Percentiles rank a stretch among this genome's conserved stretches.
These are phyloP conservation scores for Cyclopterus lumpus DNA, from an alignment of 2,797 vertebrate species.

Conservation along the genomic window DNA sequence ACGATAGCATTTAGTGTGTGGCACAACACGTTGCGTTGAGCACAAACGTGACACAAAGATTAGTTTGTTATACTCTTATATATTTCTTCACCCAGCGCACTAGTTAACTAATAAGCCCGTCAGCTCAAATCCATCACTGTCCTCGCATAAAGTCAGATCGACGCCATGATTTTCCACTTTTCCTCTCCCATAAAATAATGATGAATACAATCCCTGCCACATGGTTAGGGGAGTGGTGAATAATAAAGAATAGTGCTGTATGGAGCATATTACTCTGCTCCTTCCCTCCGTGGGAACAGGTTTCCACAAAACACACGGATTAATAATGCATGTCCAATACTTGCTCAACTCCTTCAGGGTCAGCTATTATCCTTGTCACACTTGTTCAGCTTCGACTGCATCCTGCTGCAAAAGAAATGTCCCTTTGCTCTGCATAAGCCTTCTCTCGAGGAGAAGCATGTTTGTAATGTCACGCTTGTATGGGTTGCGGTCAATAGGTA, in stretches of 20 bases:
- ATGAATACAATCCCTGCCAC: constrained; percentile 61
- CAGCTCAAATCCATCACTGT: constrained; percentile 43
- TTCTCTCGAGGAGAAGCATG: neutral
- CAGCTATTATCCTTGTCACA: constrained; percentile 56
- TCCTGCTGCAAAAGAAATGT: constrained; percentile 37
- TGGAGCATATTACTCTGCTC: constrained; percentile 53
- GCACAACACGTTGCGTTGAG: neutral
- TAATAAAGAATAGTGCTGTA: constrained; percentile 61
- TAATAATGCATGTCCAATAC: constrained; percentile 75
- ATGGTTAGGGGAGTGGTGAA: constrained; percentile 63
- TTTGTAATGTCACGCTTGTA: neutral
- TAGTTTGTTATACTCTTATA: constrained; percentile 1
- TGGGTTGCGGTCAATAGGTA: neutral
- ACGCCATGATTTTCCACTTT: constrained; percentile 50
- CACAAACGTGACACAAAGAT: constrained; percentile 17
- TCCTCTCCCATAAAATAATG: constrained; percentile 68
- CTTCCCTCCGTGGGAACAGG: constrained; percentile 55
- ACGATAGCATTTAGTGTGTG: neutral
- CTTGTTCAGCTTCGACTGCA: constrained; percentile 36
- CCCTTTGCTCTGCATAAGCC: neutral
- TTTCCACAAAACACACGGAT: constrained; percentile 71
- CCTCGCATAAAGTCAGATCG: constrained; percentile 34
- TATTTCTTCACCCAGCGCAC: constrained; percentile 1
- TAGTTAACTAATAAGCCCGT: constrained; percentile 30
- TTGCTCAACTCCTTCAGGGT: constrained; percentile 67